phyloP scores from a whole-genome alignment of 2,113 vertebrate species.

The Callithrix jacchus region DNA sequence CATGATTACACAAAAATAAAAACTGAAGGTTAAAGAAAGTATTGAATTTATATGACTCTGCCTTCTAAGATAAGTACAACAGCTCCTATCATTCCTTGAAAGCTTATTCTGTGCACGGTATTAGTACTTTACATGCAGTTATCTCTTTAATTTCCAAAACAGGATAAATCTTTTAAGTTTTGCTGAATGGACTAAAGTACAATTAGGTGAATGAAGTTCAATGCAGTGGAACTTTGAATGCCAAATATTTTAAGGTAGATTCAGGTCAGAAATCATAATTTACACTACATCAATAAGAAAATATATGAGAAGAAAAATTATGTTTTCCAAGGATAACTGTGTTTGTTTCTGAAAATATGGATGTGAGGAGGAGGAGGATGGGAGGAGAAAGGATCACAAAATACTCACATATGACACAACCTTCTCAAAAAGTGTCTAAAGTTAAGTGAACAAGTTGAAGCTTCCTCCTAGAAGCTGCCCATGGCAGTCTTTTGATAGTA shows the following conservation, averaged over 20 bases:
- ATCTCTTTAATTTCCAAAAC: slow-evolving; percentile 4
- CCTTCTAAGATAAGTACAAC: neutral
- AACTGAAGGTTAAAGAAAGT: neutral
- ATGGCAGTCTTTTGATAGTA: neutral
- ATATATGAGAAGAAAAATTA: neutral
- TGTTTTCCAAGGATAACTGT: neutral
- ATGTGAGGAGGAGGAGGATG: neutral
- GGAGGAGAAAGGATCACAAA: neutral
- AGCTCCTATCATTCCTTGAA: neutral
- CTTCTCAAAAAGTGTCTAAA: neutral
- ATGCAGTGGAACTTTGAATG: neutral
- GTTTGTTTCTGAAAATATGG: slow-evolving; percentile 20
- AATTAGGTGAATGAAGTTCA: neutral
- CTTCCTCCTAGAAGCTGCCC: neutral
- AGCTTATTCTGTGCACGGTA: neutral
- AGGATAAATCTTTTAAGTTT: neutral
- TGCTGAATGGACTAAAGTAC: neutral
- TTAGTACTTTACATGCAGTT: neutral
- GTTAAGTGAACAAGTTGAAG: neutral
- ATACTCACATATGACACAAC: neutral
- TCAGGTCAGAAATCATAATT: neutral
- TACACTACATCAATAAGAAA: neutral
- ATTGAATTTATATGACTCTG: neutral
- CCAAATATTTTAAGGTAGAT: neutral
- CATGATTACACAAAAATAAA: neutral